Evolutionary conservation across 2,113 vertebrate genomes (phyloP), one percentile per base, ranked within the genome.

Genomic region (Shinisaurus crocodilurus): DNA sequence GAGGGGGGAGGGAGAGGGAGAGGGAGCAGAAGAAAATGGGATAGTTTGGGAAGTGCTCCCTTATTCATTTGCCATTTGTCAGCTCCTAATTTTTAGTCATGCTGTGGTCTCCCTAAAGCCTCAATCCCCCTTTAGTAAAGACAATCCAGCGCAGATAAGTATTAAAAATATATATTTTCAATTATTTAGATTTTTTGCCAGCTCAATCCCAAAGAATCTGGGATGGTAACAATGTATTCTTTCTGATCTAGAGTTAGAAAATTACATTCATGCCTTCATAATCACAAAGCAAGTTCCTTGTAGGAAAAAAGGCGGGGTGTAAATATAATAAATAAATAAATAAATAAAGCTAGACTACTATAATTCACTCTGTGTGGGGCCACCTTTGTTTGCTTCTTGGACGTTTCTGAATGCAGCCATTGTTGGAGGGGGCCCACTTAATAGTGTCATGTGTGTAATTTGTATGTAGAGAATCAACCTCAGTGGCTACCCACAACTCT

Each of bases 41-140:
- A 83, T 43, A 80, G 60, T 60, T 82, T 72, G 48, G 48, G 37
- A 60, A 50, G 48, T 67, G 79, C 23, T 76, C 13, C 20, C n/a
- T 85, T 50, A 70, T 34, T 70, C 37, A 40, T 90, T 85, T 90
- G 82, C 63, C 34, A 50, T 27, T 88, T 88, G 40, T 77, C 54
- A 77, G 6, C 27, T 63, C 7, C 74, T 18, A 10, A 15, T 20
- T 77, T 43, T 88, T 40, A 65, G 15, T 74, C n/a, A 85, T 50
- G 5, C 27, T 85, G 6, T 85, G 5, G 9, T 43, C 40, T 34
- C 34, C 15, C 45, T 82, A 69, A 57, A 69, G 63, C 6, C 9
- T 54, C 2, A 50, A 34, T n/a, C 0, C 43, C 23, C 27, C 5
- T 85, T 37, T 77, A 76, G 27, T 89, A 65, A 50, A 90, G 25